These are phyloP conservation scores for Spinus pinus DNA, from an alignment of 2,797 vertebrate species.

Conservation along the genomic window DNA sequence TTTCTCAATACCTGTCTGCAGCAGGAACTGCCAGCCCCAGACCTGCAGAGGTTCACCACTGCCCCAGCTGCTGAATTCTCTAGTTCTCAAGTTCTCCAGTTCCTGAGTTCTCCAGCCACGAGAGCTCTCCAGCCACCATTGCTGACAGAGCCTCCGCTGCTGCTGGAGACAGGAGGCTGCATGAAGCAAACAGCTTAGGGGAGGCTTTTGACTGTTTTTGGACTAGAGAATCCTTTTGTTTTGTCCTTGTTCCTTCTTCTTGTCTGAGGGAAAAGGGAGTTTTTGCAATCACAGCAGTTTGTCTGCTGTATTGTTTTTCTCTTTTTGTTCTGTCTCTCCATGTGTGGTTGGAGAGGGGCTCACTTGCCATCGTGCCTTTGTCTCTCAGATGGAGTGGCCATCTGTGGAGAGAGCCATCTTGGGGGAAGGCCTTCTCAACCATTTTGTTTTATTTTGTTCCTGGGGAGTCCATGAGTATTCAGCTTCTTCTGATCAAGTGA, in stretches of 20 bases:
- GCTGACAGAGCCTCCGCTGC: not conserved
- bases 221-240: not conserved
- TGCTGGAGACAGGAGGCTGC: not conserved
- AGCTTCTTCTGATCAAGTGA: not conserved
- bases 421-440: too few relatives aligned
- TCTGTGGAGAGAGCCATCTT: not conserved
- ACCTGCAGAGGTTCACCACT: not conserved
- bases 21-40: not conserved
- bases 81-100: too few relatives aligned
- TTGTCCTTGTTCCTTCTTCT: not conserved
- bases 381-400: not conserved
- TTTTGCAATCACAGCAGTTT: not conserved
- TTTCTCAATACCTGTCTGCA: not conserved
- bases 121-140: not conserved
- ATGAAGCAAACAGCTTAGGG: not conserved
- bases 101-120: not conserved
- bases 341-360: fast-evolving
- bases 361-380: not conserved
- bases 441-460: not conserved
- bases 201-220: not conserved
- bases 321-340: not conserved
- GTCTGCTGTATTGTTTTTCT: not conserved
- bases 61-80: fast-evolving
- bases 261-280: not conserved
- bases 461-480: not conserved